Conservation (phyloP, 1,140 invertebrate genomes). For the Brachionus rotundiformis region DNA sequence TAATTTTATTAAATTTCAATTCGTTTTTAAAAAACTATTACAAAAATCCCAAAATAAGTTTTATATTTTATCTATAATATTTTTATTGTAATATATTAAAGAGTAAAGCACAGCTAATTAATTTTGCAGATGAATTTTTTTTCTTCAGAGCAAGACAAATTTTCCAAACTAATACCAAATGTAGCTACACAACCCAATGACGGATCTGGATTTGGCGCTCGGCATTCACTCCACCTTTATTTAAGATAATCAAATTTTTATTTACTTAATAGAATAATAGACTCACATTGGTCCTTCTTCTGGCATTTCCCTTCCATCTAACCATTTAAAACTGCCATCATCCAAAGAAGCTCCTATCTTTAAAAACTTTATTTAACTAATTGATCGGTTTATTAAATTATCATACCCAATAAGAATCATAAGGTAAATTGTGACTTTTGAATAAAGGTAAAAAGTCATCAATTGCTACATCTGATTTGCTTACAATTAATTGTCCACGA, state of each 20-base stretch:
- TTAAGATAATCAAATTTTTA: neutral
- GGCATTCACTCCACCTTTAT: conserved; percentile 25
- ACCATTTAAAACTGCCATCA: neutral
- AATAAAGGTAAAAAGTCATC: neutral
- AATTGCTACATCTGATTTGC: neutral
- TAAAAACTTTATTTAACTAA: no score
- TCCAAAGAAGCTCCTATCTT: neutral
- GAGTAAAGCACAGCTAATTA: neutral
- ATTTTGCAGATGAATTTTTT: conserved; percentile 31
- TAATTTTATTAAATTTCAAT: no score
- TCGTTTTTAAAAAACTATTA: no score
- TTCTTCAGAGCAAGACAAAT: neutral
- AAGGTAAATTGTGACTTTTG: neutral
- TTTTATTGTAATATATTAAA: no score
- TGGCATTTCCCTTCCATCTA: neutral
- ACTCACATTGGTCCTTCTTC: neutral
- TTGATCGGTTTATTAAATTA: no score
- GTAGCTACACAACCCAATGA: neutral
- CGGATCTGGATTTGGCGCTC: neutral
- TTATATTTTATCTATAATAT: no score
- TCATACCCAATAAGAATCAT: neutral
- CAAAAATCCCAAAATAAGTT: no score
- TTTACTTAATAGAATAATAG: no score
- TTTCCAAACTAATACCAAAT: conserved; percentile 22
- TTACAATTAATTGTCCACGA: neutral